Base-by-base conservation (phyloP, 2,113 vertebrate genomes). In the Psilopsiagon aurifrons region DNA sequence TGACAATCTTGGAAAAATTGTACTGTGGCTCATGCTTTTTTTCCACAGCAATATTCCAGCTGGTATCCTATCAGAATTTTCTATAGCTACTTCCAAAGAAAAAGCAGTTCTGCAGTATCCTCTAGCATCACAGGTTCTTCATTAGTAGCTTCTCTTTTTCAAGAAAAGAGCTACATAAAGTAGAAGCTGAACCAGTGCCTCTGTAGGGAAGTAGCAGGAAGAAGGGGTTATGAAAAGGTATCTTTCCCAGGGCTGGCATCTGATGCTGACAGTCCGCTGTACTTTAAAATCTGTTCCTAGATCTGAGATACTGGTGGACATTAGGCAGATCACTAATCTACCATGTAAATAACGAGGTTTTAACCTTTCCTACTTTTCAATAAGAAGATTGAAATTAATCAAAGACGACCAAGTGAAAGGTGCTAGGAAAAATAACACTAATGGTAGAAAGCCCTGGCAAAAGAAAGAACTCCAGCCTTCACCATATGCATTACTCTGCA, bases 341-440 rank as follows among this genome's bases (percentile, higher is more conserved):
- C 4, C 1, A 1, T 59, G n/a, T 41, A 68, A 80, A n/a, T 31
- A 47, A 49, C 20, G 22, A 22, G 18, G 3, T 0, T 49, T 82
- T 18, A 82, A 60, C 13, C 12, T 74, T 86, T 76, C 31, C 19
- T 70, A 5, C 18, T 57, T 90, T 85, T 67, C 66, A 85, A 57
- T 76, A 64, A 33, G 15, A 28, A 54, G 18, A 17, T 6, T 79
- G 22, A 79, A 76, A 19, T 66, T 69, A 44, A 80, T 59, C 41
- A 75, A 95, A 95, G 70, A 46, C 51, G 23, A 74, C 33, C 20
- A 69, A 83, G 13, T n/a, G 28, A 85, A 64, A 62, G 6, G 10
- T 13, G 11, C 5, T 41, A 84, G 66, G 71, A 31, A 86, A 90
- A 91, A 35, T 24, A 68, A 10, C 13, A 51, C 15, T 51, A 87